phyloP scores from a whole-genome alignment of 2,888 invertebrate species.

The Myathropa florea region DNA sequence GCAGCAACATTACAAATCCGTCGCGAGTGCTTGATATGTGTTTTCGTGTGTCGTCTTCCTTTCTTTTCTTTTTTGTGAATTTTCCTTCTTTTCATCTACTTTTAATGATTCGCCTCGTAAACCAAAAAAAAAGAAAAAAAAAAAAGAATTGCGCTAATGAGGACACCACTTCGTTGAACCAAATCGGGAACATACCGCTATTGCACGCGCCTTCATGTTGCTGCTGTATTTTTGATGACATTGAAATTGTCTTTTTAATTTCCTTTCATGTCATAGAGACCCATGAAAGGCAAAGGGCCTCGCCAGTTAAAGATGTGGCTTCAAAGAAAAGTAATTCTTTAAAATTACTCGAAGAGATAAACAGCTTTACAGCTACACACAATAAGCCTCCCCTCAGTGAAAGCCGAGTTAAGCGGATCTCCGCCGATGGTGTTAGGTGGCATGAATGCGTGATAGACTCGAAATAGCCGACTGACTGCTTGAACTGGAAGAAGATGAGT shows the following conservation, averaged over 20 bases:
- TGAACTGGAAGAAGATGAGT: neutral
- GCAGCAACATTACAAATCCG: constrained; percentile 18
- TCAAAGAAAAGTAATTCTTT: neutral
- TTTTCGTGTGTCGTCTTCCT: constrained; percentile 5
- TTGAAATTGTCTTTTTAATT: constrained; percentile 27
- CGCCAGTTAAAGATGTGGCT: neutral
- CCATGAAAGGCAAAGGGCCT: neutral
- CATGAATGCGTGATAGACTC: constrained; percentile 1
- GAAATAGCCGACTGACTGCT: constrained; percentile 3
- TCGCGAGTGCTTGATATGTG: constrained; percentile 1
- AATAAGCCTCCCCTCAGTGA: neutral
- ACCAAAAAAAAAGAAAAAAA: too few relatives aligned
- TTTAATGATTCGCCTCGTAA: constrained; percentile 21
- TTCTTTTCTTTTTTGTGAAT: neutral
- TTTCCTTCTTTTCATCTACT: constrained; percentile 26
- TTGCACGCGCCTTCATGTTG: constrained; percentile 1
- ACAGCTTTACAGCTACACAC: constrained; percentile 18
- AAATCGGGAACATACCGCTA: constrained; percentile 41
- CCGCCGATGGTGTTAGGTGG: neutral
- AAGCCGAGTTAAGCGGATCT: neutral
- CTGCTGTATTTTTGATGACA: constrained; percentile 13
- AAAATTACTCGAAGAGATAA: constrained; percentile 6
- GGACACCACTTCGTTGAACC: constrained; percentile 42
- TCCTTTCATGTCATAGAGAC: neutral
- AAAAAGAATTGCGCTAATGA: constrained; percentile 43